Evolutionary conservation across 2,113 vertebrate species (phyloP).

Genomic region (Oreochromis aureus): DNA sequence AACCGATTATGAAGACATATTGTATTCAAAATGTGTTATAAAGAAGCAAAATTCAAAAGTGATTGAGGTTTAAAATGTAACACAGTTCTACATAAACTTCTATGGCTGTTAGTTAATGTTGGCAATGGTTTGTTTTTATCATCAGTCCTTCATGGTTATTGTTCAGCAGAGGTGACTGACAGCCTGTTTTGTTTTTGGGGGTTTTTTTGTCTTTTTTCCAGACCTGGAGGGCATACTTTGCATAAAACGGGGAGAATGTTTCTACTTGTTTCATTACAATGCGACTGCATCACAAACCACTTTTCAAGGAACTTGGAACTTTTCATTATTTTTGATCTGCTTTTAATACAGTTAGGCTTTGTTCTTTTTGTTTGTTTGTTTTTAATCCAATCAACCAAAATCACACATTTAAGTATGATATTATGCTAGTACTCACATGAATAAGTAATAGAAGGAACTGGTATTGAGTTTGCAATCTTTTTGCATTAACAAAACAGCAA

Average conservation of each 20-base stretch:
- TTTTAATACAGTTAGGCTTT: neutral
- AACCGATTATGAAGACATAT: neutral
- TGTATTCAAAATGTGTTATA: neutral
- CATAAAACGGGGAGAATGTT: neutral
- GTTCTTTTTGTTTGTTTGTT: neutral
- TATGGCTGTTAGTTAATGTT: neutral
- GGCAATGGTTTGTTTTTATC: neutral
- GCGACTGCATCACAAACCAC: neutral
- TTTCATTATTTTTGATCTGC: neutral
- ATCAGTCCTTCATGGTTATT: neutral
- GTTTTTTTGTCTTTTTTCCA: neutral
- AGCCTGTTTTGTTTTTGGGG: neutral
- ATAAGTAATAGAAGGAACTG: neutral
- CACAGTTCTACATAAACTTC: neutral
- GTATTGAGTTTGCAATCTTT: neutral
- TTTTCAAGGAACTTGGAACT: neutral
- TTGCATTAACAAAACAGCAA: neutral
- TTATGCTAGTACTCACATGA: neutral
- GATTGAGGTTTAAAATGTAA: neutral
- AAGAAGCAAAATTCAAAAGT: neutral
- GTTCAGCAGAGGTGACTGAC: neutral
- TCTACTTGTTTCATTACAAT: neutral
- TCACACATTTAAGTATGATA: neutral
- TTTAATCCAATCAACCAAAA: neutral
- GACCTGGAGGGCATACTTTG: neutral